Base-by-base conservation (phyloP, 2,797 vertebrate species). In the Falco novaeseelandiae region DNA sequence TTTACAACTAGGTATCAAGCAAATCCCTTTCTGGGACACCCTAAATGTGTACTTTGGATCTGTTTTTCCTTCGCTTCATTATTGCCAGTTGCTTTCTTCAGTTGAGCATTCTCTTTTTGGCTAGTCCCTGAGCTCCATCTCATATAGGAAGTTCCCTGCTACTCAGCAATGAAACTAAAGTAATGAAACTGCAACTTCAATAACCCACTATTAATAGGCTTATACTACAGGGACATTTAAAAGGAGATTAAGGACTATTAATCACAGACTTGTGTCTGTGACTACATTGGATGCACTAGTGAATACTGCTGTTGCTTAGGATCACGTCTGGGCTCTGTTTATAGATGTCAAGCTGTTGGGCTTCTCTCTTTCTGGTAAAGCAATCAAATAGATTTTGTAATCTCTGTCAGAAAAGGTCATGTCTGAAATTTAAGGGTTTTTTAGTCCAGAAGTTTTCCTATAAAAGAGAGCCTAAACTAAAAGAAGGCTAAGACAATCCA, bases 191-290 rank as follows among this genome's bases (percentile, higher is more conserved):
- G 48, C 44, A 69, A 40, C 44, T 94, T 93, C 16, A 23, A 67
- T 90, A 71, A 71, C 71, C 63, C 12, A 12, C 70, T 95, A 29
- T 90, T 92, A 97, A 70, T 95, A 76, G 55, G n/a, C 59, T 89
- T 96, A 71, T 92, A n/a, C 87, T 71, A 32, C 74, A 49, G 92
- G 72, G 93, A 92, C 78, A 62, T 92, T 17, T 65, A 65, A 93
- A 90, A 94, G 84, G 77, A 90, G 81, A 94, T 92, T 95, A 93
- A 94, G 58, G 71, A 46, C 74, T 93, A n/a, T 93, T 97, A 95
- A 94, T 91, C 94, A 94, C 83, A 82, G 74, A 27, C 38, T 63
- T 30, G 32, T 90, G 52, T 71, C 76, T 95, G 63, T 91, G 71
- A 76, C 62, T 95, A 10, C 44, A 23, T 6, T 63, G 79, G 93